phyloP scores from a whole-genome alignment of 2,113 vertebrate species.

The Antechinus flavipes region DNA sequence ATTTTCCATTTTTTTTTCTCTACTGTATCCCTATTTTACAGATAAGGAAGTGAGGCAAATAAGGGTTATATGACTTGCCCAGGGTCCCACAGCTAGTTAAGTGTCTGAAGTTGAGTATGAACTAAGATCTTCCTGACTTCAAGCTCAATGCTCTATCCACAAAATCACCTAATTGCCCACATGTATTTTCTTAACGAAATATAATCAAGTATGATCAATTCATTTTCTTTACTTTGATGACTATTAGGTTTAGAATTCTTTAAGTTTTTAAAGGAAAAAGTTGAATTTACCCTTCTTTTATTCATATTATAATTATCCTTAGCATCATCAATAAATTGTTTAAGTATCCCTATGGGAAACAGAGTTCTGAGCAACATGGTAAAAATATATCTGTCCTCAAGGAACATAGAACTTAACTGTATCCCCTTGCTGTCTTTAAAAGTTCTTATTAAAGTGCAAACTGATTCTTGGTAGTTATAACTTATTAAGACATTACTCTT shows the following conservation, averaged over 20 bases:
- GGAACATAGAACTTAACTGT: background rate
- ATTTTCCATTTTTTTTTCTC: background rate
- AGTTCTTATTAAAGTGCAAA: background rate
- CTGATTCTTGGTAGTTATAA: background rate
- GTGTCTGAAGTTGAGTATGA: background rate
- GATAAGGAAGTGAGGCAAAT: background rate
- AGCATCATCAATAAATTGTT: background rate
- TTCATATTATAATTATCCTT: background rate
- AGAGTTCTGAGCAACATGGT: background rate
- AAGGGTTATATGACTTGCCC: background rate
- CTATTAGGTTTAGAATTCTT: background rate
- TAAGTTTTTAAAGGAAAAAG: background rate
- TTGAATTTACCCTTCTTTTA: background rate
- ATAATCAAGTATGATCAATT: background rate
- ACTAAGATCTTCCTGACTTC: background rate
- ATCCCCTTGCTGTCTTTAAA: background rate
- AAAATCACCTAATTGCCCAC: background rate
- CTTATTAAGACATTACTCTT: background rate
- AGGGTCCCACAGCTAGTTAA: background rate
- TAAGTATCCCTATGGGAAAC: background rate
- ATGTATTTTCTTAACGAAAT: background rate
- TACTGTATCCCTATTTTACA: background rate
- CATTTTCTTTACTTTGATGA: background rate
- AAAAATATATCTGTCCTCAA: background rate
- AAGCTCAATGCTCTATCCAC: background rate